Evolutionary conservation across 2,113 vertebrate genomes (phyloP), one percentile per base, ranked within the genome.

Genomic region (Nibea albiflora): DNA sequence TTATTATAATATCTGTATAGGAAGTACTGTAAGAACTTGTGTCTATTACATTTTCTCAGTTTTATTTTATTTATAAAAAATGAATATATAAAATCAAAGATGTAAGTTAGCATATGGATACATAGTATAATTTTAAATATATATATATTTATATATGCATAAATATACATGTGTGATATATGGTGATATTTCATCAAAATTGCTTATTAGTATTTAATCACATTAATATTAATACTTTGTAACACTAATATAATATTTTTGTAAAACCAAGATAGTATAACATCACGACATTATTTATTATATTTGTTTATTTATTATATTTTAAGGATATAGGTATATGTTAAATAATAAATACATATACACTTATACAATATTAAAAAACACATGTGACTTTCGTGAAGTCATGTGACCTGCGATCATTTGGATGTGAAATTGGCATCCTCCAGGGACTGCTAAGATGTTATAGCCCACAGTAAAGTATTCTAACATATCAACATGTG

Each of bases 401-500:
- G 56, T 52, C 19, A 71, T 24, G 20, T 50, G 24, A 47, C 68
- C 11, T 58, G 11, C 39, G 11, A 50, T 67, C 3, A 56, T 53
- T 60, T 11, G 28, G 4, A 56, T 61, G 2, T 39, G 20, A 75
- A 49, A 76, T 12, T 24, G 20, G 28, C 35, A 67, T 68, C 20
- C 16, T 54, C 4, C 11, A 11, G 9, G 39, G 17, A 58, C 15
- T 9, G n/a, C 4, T 39, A 3, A 73, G 4, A 39, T 50, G 35
- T 63, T 50, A 19, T 31, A 68, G 60, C 42, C 60, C n/a, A 35
- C 6, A 81, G 31, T 76, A 69, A 66, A 49, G 26, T 58, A 70
- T 58, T 76, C 2, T 49, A 11, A 49, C 2, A 49, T 42, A 85
- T 76, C 57, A 82, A 54, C 60, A 60, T 72, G 19, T 69, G 57